Evolutionary conservation across 2,888 invertebrate species (phyloP).

Genomic region (Rotaria sp.): DNA sequence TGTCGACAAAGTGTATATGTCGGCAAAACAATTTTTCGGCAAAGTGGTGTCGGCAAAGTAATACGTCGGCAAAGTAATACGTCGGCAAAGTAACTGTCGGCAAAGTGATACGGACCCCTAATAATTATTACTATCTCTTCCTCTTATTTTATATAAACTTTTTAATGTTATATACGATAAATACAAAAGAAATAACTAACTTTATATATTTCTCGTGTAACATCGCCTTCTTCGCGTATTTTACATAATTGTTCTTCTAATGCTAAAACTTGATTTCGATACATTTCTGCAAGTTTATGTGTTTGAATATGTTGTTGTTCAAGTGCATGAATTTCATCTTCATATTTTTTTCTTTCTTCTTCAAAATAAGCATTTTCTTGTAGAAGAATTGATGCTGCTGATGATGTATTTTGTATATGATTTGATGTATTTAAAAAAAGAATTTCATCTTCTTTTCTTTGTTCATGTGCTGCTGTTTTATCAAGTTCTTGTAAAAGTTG

Average conservation of each 20-base stretch:
- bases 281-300: constrained; percentile 48
- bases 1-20: too few species aligned
- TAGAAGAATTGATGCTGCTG: not conserved
- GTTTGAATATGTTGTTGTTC: constrained; percentile 40
- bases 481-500: constrained; percentile 51
- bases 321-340: constrained; percentile 37
- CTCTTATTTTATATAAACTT: not conserved
- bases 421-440: constrained; percentile 33
- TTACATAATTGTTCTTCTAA: constrained; percentile 52
- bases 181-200: constrained; percentile 37
- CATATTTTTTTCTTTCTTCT: constrained; percentile 38
- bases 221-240: constrained; percentile 53
- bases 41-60: too few species aligned
- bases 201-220: constrained; percentile 53
- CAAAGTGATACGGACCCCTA: too few species aligned
- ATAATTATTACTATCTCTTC: too few species aligned
- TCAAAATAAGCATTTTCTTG: constrained; percentile 30
- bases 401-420: constrained; percentile 30
- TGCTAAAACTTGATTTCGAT: constrained; percentile 54
- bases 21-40: too few species aligned
- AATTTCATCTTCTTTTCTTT: constrained; percentile 41
- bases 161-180: not conserved
- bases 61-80: too few species aligned
- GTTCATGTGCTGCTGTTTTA: constrained; percentile 43
- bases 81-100: too few species aligned